These are phyloP conservation scores for Ochotona curzoniae DNA, from an alignment of 2,113 vertebrate genomes.

Conservation along the genomic window DNA sequence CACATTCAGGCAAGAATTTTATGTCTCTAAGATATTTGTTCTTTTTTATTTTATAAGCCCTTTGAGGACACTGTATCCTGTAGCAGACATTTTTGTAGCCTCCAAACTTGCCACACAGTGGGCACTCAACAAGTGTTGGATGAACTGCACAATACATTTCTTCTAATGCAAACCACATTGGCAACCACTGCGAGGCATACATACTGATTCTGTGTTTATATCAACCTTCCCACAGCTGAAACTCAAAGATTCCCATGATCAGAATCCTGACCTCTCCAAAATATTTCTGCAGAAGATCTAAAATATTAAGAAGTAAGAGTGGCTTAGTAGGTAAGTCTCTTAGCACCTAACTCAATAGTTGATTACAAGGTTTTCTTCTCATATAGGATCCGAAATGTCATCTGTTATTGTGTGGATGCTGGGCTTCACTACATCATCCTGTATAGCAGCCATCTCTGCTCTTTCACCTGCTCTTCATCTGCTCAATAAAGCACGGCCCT, in stretches of 20 bases:
- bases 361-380: constrained; percentile 4
- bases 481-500: neutral
- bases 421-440: neutral
- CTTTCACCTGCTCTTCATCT: neutral
- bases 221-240: neutral
- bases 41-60: neutral
- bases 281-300: neutral
- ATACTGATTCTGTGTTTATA: neutral
- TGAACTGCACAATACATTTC: neutral
- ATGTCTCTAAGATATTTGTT: neutral
- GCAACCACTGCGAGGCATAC: neutral
- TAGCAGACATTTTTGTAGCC: neutral
- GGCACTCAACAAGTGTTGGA: neutral
- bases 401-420: neutral
- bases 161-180: neutral
- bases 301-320: neutral
- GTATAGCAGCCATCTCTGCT: neutral
- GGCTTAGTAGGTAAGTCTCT: neutral
- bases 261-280: neutral
- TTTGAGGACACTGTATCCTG: neutral
- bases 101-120: neutral
- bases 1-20: neutral
- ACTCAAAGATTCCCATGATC: neutral
- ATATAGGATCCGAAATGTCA: constrained; percentile 36
- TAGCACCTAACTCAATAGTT: constrained; percentile 36